Evolutionary conservation across 2,888 invertebrate genomes (phyloP).

Genomic region (Beris morrisii): DNA sequence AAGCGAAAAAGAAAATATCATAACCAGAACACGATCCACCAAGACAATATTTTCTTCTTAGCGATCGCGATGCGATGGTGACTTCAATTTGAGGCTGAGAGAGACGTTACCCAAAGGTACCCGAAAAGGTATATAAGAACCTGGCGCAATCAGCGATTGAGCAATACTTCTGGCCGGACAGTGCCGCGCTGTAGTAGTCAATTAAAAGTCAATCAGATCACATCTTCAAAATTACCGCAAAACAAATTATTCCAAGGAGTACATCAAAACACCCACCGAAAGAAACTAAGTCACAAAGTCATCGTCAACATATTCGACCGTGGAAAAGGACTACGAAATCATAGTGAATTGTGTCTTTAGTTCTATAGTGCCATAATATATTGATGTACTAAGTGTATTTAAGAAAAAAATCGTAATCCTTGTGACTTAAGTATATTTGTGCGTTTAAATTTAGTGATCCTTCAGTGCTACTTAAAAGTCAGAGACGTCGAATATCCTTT

Average conservation of each 20-base stretch:
- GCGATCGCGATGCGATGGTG: too few relatives aligned
- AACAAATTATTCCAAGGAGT: conserved; percentile 8
- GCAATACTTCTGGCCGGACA: conserved; percentile 49
- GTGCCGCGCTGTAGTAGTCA: conserved; percentile 46
- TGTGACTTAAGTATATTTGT: too few relatives aligned
- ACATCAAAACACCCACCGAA: neutral
- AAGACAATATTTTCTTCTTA: too few relatives aligned
- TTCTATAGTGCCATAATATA: too few relatives aligned
- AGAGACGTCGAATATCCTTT: too few relatives aligned
- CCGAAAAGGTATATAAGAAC: conserved; percentile 54
- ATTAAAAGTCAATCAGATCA: conserved; percentile 30
- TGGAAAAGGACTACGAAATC: neutral
- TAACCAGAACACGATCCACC: conserved; percentile 20
- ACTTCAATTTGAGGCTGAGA: neutral
- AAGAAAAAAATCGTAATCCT: too few relatives aligned
- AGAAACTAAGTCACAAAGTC: neutral
- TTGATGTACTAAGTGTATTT: too few relatives aligned
- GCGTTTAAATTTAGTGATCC: too few relatives aligned
- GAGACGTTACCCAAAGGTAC: conserved; percentile 24
- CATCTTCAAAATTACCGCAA: conserved; percentile 4
- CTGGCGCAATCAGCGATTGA: conserved; percentile 48
- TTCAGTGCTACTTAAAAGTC: too few relatives aligned
- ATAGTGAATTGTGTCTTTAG: neutral
- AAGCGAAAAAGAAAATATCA: conserved; percentile 21
- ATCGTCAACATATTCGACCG: neutral